Base-by-base conservation (phyloP, 2,113 vertebrate genomes). In the Aramus guarauna region DNA sequence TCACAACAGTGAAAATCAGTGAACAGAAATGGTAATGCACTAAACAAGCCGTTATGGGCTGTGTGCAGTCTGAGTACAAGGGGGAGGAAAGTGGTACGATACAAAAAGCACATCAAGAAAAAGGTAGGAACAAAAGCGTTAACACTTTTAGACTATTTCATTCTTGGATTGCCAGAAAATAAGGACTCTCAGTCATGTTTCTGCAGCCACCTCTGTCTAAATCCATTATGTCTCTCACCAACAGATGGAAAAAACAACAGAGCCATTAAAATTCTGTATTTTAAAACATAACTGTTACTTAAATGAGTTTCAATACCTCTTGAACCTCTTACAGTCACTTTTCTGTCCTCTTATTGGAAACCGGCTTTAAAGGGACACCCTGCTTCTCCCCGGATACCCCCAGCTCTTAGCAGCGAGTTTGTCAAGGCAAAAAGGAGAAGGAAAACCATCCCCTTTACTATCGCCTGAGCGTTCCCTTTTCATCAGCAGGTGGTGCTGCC, bases 1-100 rank as follows among this genome's bases (percentile, higher is more conserved):
- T 98, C 98, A 98, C 98, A 98, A 98, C 97, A 98, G 98, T 98
- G 98, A 98, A 98, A 98, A 98, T 98, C 93, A 97, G 96, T 97
- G 96, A 97, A 96, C 77, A 60, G 90, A 77, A 86, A 97, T 63
- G 85, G 93, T 93, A 93, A 93, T 72, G 94, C 96, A 96, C 92
- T 68, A 55, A 88, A 81, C 82, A 59, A 84, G 92, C 88, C 92
- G 3, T 72, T 71, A 73, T 6, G 66, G 93, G 90, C 92, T 56
- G 53, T 21, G 96, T 77, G 95, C 95, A 88, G 88, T 94, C 63
- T 19, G 82, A 92, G 88, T 83, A 92, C 45, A 34, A 41, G 45
- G 85, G 16, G 52, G 43, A 16, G 80, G 80, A 15, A 22, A 63
- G 27, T 22, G 74, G 53, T 47, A 96, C 63, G 32, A 93, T 93